Evolutionary conservation across 2,888 invertebrate species (phyloP), one percentile per base, ranked within the genome.

Genomic region (Drosophila kuntzei): DNA sequence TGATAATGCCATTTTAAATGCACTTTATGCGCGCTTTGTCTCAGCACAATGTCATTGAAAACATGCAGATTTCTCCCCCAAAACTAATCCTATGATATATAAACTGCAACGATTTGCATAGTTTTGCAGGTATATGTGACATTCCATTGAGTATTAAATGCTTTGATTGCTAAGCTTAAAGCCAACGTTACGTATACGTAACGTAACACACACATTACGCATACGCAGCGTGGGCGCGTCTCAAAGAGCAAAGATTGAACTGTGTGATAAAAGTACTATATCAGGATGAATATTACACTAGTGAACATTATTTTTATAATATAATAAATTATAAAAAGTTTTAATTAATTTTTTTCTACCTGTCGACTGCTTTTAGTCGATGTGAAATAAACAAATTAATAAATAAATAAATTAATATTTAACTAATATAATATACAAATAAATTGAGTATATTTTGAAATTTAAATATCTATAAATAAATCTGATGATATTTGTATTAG

Each of bases 1-100:
- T 66, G 73, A 77, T 80, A 79, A 83, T 86, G 77, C 71, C 79
- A 69, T 77, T 87, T 80, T 71, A 77, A 83, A 71, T 85, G 85
- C 86, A 72, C 71, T 87, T 87, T 82, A 85, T 85, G 65, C 71
- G 59, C 70, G 65, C 74, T 84, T 79, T 74, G 79, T 59, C 84
- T 74, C 73, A 71, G 80, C 72, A 69, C 39, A 66, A 54, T 73
- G 67, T 64, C 79, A 87, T 84, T 82, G 70, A 84, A 72, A 80
- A 72, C 79, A 82, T 77, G 62, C 80, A 79, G 70, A 72, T 69
- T 65, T 69, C 11, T 41, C 49, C 14, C 12, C 16, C 11, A 60
- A 72, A 60, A 71, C 68, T 83, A 87, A 80, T 79, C 75, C 86
- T 20, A 18, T 73, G 64, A 75, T 71, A 71, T 76, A 75, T 76